Evolutionary conservation across 2,113 vertebrate genomes (phyloP), one percentile per base, ranked within the genome.

Genomic region (Synodontis membranacea): DNA sequence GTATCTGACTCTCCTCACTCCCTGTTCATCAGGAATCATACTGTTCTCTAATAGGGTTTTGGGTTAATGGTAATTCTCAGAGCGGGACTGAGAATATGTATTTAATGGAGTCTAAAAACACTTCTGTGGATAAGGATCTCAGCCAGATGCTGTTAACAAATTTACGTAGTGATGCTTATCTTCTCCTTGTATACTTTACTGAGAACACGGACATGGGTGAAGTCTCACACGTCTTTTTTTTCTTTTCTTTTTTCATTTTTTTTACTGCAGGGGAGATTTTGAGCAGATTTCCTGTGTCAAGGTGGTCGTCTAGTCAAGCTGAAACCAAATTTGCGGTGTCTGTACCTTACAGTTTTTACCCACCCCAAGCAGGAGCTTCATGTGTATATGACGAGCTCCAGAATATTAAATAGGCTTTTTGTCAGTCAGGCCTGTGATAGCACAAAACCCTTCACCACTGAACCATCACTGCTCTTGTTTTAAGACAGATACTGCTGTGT

Each of bases 281-380:
- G 19, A 50, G n/a, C 58, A 52, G 21, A 44, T 79, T 85, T 64
- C 84, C 84, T 39, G 82, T 72, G 19, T 37, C 72, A 21, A 56
- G 60, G 75, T 68, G 31, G 39, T 23, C 4, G 23, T 52, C 42
- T 64, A 23, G 84, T 66, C 56, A 84, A 44, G 31, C 19, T 44
- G 60, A 80, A 80, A 86, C 58, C 75, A 28, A 19, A 72, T 31
- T 19, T 46, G 25, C 8, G 39, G 60, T 34, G 17, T 28, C 28
- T n/a, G 23, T 11, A 64, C 0, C 2, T 37, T 34, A 25, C 23
- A 39, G 17, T 58, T 37, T 48, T 25, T 37, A 25, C 21, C n/a
- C 7, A 48, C n/a, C 56, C 50, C 56, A 78, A 64, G 31, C 31
- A 34, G 31, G 14, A 10, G 3, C 31, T 0, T 64, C 7, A 1